Percentiles rank a stretch among this genome's conserved stretches.
These are phyloP conservation scores for Apodemus agrarius DNA, from an alignment of 2,797 vertebrate genomes.

Conservation along the genomic window DNA sequence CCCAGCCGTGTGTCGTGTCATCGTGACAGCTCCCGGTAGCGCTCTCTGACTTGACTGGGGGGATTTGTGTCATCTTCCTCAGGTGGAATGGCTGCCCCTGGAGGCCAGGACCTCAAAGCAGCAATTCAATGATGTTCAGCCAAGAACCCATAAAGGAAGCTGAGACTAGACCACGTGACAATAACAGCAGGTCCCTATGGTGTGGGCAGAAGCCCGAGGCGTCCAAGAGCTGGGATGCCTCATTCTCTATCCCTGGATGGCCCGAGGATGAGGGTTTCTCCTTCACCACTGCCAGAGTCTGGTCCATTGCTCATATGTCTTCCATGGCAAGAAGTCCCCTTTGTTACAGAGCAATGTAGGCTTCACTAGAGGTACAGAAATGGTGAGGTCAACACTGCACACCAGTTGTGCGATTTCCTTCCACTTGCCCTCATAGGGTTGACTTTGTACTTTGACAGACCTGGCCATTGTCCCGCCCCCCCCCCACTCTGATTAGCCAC, in stretches of 20 bases:
- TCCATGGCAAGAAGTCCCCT: neutral
- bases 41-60: neutral
- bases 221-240: neutral
- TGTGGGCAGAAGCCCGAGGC: neutral
- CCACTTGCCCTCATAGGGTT: neutral
- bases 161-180: neutral
- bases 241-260: neutral
- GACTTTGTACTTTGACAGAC: neutral
- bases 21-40: neutral
- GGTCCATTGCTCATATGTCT: neutral
- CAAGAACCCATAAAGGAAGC: neutral
- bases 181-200: neutral
- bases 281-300: neutral
- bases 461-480: neutral
- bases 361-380: neutral
- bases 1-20: neutral
- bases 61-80: neutral
- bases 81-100: neutral
- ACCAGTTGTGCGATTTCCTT: neutral
- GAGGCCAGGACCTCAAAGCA: neutral
- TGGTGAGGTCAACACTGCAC: neutral
- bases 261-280: neutral
- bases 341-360: neutral
- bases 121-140: neutral
- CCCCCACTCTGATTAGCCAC: neutral